A percentile compares a stretch with the other conserved stretches of the same genome.
phyloP scores from a whole-genome alignment of 2,113 vertebrate species.

The Felis catus region F.catus_Fca126_mat1.0 CM031426.1:18246001-18246500 shows the following conservation, averaged over 20 bases:
- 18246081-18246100: neutral
- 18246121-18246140: neutral
- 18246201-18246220: neutral
- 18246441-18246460: constrained; percentile 52
- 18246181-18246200: neutral
- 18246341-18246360: neutral
- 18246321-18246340: neutral
- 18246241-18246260: neutral
- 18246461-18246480: constrained; percentile 76
- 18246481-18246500: constrained; percentile 66
- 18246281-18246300: constrained; percentile 26
- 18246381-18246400: neutral
- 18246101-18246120: neutral
- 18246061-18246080: neutral
- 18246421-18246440: neutral
- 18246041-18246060: neutral
- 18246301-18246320: neutral
- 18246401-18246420: constrained; percentile 9
- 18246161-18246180: neutral
- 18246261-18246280: neutral
- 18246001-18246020: neutral
- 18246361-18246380: neutral
- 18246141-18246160: neutral
- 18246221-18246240: neutral
- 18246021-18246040: neutral